A percentile compares a stretch with the other conserved stretches of the same genome.
These are phyloP conservation scores for Dynastes hyllus DNA, from an alignment of 2,888 invertebrate species.

Conservation along the genomic window DNA sequence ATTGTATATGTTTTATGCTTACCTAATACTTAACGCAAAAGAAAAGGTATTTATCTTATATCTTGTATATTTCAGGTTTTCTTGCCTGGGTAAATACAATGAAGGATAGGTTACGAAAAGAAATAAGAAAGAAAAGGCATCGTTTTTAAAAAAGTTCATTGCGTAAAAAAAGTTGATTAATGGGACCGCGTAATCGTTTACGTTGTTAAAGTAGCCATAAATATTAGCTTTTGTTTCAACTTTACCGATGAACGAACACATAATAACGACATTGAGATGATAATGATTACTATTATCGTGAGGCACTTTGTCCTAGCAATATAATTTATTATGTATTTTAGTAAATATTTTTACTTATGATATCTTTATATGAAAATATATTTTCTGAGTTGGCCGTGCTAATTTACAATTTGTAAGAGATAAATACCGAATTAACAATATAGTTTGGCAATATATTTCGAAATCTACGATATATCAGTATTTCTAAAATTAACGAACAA, in stretches of 20 bases:
- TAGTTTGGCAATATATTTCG: no score
- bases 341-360: no score
- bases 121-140: constrained; percentile 11
- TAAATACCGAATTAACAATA: no score
- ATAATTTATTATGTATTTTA: no score
- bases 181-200: constrained; percentile 16
- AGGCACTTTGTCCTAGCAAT: no score
- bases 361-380: no score
- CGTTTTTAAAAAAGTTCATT: constrained; percentile 25
- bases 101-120: background rate
- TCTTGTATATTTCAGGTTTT: background rate
- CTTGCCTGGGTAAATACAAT: background rate
- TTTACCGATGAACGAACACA: constrained; percentile 24
- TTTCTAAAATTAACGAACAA: no score
- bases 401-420: no score
- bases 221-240: constrained; percentile 37
- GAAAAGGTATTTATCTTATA: background rate
- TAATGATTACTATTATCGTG: background rate
- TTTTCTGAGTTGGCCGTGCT: no score
- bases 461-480: no score
- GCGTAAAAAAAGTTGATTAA: constrained; percentile 37
- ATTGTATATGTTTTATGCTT: no score
- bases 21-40: no score
- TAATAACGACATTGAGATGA: constrained; percentile 2
- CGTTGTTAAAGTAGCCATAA: constrained; percentile 43